These are phyloP conservation scores for Sipha flava DNA, from an alignment of 1,140 invertebrate species.

Conservation along the genomic window DNA sequence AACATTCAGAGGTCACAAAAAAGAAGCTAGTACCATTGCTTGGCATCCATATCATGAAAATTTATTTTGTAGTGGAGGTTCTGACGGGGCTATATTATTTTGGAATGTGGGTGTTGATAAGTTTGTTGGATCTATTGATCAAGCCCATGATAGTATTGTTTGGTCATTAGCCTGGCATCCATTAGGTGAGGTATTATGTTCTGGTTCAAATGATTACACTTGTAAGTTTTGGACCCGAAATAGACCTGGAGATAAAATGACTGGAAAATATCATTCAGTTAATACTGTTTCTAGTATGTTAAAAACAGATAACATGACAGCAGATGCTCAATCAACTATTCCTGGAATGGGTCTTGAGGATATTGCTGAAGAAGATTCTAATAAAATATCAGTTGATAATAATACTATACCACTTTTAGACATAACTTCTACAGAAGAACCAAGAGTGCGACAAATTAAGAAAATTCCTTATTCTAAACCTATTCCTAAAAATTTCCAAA, in stretches of 20 bases:
- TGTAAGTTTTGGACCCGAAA: conserved; percentile 99
- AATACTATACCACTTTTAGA: conserved; percentile 78
- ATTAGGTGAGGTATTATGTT: conserved; percentile 94
- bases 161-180: conserved; percentile 99
- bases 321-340: conserved; percentile 64
- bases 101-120: conserved; percentile 95
- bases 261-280: conserved; percentile 87
- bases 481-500: conserved; percentile 90
- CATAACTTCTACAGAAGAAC: conserved; percentile 64
- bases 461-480: conserved; percentile 83
- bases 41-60: conserved; percentile 98
- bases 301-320: conserved; percentile 14
- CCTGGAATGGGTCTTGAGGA: conserved; percentile 95
- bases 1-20: conserved; percentile 95
- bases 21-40: conserved; percentile 91
- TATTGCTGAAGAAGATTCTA: conserved; percentile 57
- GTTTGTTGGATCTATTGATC: conserved; percentile 95
- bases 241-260: conserved; percentile 93
- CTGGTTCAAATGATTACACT: conserved; percentile 96
- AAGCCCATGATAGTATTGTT: conserved; percentile 97
- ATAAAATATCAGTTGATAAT: conserved; percentile 42
- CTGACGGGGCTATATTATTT: conserved; percentile 94
- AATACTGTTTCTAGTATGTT: conserved; percentile 76
- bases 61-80: conserved; percentile 91
- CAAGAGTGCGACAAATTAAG: conserved; percentile 47